These are phyloP conservation scores for Seriola dumerili DNA, from an alignment of 2,113 vertebrate genomes.

Conservation along the genomic window DNA sequence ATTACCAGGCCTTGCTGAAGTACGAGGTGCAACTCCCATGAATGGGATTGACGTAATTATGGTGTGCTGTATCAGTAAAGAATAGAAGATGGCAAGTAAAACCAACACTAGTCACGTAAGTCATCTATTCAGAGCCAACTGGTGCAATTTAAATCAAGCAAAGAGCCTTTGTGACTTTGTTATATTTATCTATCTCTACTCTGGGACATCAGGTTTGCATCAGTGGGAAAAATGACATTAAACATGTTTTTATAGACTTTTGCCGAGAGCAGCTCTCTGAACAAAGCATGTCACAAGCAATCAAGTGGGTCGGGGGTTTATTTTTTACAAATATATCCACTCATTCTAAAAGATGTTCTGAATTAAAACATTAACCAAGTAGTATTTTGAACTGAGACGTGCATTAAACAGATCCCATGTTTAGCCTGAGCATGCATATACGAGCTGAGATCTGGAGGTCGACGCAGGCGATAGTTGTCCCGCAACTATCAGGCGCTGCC, in stretches of 20 bases:
- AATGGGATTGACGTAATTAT: conserved; percentile 62
- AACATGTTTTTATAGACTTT: background rate
- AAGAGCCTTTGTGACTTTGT: background rate
- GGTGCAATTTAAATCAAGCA: conserved; percentile 32
- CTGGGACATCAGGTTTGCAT: conserved; percentile 12
- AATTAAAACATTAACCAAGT: conserved; percentile 14
- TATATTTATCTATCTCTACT: background rate
- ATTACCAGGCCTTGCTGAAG: conserved; percentile 36
- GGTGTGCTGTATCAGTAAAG: conserved; percentile 44
- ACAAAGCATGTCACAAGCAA: background rate
- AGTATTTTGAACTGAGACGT: conserved; percentile 15
- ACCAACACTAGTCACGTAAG: conserved; percentile 25
- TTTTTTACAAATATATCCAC: conserved; percentile 7
- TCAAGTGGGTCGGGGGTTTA: background rate
- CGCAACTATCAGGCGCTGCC: conserved; percentile 34
- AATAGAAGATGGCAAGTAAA: conserved; percentile 55
- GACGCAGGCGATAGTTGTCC: conserved; percentile 35
- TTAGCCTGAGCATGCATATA: conserved; percentile 13
- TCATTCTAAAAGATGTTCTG: background rate
- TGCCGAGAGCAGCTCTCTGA: background rate
- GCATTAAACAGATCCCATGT: conserved; percentile 20
- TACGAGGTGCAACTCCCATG: conserved; percentile 40
- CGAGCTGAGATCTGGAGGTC: conserved; percentile 30
- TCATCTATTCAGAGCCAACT: conserved; percentile 33
- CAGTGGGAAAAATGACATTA: background rate